phyloP scores from a whole-genome alignment of 2,888 invertebrate genomes.

The Galerucella nymphaeae region DNA sequence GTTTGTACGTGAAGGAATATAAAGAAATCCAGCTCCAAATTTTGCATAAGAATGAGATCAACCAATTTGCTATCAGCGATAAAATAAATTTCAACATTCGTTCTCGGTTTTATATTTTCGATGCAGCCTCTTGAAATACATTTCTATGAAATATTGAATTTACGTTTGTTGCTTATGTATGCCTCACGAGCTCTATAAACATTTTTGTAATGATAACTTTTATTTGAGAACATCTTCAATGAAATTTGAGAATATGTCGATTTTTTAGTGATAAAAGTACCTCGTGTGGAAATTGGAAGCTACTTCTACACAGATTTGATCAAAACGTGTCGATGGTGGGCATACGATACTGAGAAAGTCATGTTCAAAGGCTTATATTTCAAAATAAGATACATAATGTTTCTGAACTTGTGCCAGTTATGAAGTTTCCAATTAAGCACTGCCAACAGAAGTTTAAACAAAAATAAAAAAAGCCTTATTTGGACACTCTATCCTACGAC shows the following conservation, averaged over 20 bases:
- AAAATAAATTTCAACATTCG: constrained; percentile 37
- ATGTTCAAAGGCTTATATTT: too few relatives aligned
- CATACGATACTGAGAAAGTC: too few relatives aligned
- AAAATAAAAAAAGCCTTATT: too few relatives aligned
- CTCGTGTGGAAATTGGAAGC: neutral
- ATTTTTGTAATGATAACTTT: neutral
- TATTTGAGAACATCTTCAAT: constrained; percentile 1
- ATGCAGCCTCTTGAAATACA: constrained; percentile 26
- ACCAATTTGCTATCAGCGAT: constrained; percentile 37
- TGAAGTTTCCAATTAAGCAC: too few relatives aligned
- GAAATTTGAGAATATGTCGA: constrained; percentile 2
- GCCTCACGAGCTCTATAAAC: constrained; percentile 3
- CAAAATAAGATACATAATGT: too few relatives aligned
- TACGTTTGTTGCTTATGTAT: constrained; percentile 26
- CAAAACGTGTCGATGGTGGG: neutral
- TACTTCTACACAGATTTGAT: neutral
- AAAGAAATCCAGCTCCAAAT: constrained; percentile 31
- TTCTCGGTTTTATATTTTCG: constrained; percentile 33
- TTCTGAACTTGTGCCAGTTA: too few relatives aligned
- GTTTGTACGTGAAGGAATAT: neutral
- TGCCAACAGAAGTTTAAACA: too few relatives aligned
- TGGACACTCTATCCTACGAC: too few relatives aligned
- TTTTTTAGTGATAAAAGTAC: neutral
- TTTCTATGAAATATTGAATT: constrained; percentile 35
- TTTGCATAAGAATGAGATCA: constrained; percentile 39